Evolutionary conservation across 2,113 vertebrate genomes (phyloP).

Genomic region (Laterallus jamaicensis): DNA sequence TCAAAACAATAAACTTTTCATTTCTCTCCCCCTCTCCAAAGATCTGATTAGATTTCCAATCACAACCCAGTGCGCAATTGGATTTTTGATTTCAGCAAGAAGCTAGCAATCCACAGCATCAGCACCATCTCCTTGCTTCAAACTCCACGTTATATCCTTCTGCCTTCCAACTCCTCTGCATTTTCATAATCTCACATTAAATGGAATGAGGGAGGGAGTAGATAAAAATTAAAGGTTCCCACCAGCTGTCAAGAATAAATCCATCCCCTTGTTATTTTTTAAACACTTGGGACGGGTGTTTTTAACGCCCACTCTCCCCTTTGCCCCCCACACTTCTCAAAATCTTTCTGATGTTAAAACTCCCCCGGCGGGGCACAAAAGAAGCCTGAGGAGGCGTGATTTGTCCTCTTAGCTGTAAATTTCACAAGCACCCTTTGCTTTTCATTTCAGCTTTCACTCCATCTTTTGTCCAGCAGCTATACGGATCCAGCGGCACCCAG

Average conservation of each 20-base stretch:
- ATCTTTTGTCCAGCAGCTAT: conserved; percentile 51
- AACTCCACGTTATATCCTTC: conserved; percentile 69
- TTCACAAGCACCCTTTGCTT: conserved; percentile 42
- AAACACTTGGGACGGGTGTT: conserved; percentile 42
- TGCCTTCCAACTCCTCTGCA: conserved; percentile 75
- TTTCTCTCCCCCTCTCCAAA: conserved; percentile 50
- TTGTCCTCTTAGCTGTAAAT: conserved; percentile 47
- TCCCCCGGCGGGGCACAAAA: conserved; percentile 15
- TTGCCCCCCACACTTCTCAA: background rate
- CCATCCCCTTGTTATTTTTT: conserved; percentile 44
- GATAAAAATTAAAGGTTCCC: conserved; percentile 70
- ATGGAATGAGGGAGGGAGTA: conserved; percentile 52
- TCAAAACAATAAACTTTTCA: conserved; percentile 49
- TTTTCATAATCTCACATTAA: conserved; percentile 76
- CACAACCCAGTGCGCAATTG: conserved; percentile 93
- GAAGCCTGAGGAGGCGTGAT: conserved; percentile 26
- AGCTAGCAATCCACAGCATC: conserved; percentile 63
- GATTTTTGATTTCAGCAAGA: conserved; percentile 74
- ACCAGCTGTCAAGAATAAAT: conserved; percentile 73
- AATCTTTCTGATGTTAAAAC: conserved; percentile 58
- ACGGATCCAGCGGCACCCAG: conserved; percentile 29
- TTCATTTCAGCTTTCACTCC: conserved; percentile 57
- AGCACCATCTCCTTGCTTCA: conserved; percentile 54
- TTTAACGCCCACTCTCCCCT: conserved; percentile 46
- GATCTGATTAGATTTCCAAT: conserved; percentile 93